Evolutionary conservation across 2,113 vertebrate species (phyloP).

Genomic region (Onychorhynchus coronatus): DNA sequence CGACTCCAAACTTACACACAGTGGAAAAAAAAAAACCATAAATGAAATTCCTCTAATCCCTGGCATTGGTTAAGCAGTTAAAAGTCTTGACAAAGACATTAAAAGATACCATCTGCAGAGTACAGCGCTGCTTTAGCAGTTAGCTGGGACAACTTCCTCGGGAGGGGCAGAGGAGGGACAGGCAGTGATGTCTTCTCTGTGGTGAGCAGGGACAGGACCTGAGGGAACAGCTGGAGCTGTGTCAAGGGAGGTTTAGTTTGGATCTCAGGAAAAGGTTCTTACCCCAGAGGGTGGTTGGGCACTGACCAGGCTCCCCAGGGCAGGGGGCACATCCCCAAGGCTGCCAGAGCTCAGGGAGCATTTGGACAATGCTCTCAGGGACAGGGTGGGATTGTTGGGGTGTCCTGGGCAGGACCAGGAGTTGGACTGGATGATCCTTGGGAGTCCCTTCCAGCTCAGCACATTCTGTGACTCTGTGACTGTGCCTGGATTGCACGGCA

Average conservation of each 20-base stretch:
- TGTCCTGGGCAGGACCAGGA: not conserved
- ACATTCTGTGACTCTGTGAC: not conserved
- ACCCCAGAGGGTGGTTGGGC: not conserved
- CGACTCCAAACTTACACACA: too few species aligned
- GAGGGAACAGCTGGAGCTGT: not conserved
- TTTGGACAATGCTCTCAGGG: accelerated
- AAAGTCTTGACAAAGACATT: not conserved
- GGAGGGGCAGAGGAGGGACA: not conserved
- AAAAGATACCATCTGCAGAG: not conserved
- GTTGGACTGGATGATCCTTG: not conserved
- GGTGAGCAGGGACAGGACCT: not conserved
- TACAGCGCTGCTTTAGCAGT: not conserved
- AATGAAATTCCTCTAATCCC: not conserved
- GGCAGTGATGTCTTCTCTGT: not conserved
- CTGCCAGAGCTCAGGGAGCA: not conserved
- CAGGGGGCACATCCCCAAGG: not conserved
- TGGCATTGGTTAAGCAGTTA: not conserved
- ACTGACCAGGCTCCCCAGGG: not conserved
- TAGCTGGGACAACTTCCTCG: not conserved
- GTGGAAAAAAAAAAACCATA: not conserved
- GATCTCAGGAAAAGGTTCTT: not conserved
- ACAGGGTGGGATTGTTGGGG: not conserved
- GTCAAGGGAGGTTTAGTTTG: not conserved
- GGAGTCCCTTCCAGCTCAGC: not conserved
- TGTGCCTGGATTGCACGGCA: not conserved